Conservation (phyloP, 2,113 vertebrate species). For the Bubalus kerabau region DNA sequence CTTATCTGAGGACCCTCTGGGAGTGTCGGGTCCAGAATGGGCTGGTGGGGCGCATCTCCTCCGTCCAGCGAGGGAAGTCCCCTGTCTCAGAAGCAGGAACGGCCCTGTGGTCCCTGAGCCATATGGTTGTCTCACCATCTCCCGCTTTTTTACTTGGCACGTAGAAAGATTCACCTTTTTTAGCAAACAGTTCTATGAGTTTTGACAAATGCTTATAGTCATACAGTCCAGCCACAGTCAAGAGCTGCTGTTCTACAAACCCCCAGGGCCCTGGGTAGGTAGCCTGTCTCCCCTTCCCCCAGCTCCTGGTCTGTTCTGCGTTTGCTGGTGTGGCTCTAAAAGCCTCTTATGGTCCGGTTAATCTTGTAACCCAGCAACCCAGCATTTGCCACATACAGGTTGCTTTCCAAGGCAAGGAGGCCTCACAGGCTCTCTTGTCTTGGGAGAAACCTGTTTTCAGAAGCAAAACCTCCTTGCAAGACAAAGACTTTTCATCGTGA, state of each 20-base stretch:
- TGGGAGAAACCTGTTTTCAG: not conserved
- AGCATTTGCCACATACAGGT: accelerated
- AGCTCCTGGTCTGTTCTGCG: not conserved
- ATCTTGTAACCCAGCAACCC: not conserved
- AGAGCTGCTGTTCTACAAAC: not conserved
- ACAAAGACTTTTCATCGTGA: not conserved
- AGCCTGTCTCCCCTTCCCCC: too few relatives aligned
- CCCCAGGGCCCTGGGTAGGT: not conserved
- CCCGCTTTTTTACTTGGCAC: not conserved
- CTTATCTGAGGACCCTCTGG: not conserved
- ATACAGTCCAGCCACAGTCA: accelerated
- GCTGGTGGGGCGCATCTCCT: not conserved
- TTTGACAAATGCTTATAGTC: not conserved
- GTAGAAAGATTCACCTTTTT: not conserved
- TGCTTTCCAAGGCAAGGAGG: not conserved
- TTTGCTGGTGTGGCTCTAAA: not conserved
- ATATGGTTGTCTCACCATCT: not conserved
- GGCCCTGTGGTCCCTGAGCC: not conserved
- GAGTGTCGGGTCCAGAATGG: not conserved
- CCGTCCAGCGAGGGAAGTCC: too few relatives aligned
- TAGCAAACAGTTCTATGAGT: not conserved
- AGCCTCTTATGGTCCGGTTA: not conserved
- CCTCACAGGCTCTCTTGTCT: not conserved
- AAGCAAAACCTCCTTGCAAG: not conserved
- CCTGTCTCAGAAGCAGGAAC: not conserved